Evolutionary conservation across 2,888 invertebrate species (phyloP).

Genomic region (Chrysomela aeneicollis): DNA sequence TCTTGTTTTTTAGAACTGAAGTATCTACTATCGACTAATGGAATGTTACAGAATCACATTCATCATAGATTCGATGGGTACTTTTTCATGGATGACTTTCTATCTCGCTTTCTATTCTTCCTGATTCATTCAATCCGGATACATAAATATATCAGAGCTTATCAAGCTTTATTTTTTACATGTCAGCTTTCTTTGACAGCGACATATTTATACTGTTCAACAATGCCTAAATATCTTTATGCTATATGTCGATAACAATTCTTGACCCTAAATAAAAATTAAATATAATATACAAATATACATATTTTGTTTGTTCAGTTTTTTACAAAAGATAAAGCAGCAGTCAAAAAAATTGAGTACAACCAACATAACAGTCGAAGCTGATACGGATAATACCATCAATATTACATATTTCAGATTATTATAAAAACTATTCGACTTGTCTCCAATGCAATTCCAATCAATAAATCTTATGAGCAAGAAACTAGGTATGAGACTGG

Average conservation of each 20-base stretch:
- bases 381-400: neutral
- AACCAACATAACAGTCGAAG: conserved; percentile 17
- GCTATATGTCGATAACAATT: conserved; percentile 40
- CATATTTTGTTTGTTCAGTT: conserved; percentile 39
- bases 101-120: neutral
- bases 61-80: too few relatives aligned
- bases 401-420: neutral
- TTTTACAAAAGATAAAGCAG: conserved; percentile 37
- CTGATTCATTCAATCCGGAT: neutral
- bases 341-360: conserved; percentile 24
- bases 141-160: neutral
- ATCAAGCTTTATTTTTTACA: neutral
- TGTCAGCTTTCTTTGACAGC: neutral
- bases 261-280: conserved; percentile 20
- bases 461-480: too few relatives aligned
- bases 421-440: conserved; percentile 4
- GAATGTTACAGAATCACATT: conserved; percentile 19
- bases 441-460: neutral
- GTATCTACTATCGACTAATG: conserved; percentile 19
- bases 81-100: too few relatives aligned
- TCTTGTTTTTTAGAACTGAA: conserved; percentile 13
- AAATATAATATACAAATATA: conserved; percentile 45
- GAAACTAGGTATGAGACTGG: too few relatives aligned
- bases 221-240: conserved; percentile 39
- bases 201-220: conserved; percentile 28